A percentile compares a stretch with the other conserved stretches of the same genome.
Conservation (phyloP, 2,797 vertebrate genomes). For the Neostethus bicornis region DNA sequence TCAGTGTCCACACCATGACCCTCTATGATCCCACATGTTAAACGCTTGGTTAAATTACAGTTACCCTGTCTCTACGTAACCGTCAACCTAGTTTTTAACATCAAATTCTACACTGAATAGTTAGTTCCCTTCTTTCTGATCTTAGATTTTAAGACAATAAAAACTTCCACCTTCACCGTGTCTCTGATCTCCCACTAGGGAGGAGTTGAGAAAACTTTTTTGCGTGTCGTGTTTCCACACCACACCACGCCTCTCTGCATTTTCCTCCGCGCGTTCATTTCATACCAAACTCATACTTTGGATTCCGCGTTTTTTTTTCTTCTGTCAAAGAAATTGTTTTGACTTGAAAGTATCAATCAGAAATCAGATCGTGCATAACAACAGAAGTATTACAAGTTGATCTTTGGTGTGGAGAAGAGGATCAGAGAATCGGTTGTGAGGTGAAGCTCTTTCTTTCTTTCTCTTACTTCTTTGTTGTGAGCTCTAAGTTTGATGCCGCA, state of each 20-base stretch:
- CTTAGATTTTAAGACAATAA: background rate
- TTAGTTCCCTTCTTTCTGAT: background rate
- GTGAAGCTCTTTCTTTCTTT: constrained; percentile 73
- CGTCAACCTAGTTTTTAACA: background rate
- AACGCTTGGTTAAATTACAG: too few relatives aligned
- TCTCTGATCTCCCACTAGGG: constrained; percentile 31
- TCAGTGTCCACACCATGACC: too few relatives aligned
- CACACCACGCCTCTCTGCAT: constrained; percentile 79
- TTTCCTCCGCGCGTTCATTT: constrained; percentile 77
- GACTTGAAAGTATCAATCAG: constrained; percentile 31
- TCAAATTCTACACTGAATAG: background rate
- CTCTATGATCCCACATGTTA: too few relatives aligned
- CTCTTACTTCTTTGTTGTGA: constrained; percentile 77
- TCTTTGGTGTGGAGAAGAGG: constrained; percentile 25
- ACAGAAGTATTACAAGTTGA: background rate
- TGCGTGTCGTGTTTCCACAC: constrained; percentile 67
- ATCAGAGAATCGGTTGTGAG: constrained; percentile 62
- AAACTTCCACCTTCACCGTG: background rate
- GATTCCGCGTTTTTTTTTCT: constrained; percentile 75
- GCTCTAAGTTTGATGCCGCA: constrained; percentile 62
- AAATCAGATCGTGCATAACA: background rate
- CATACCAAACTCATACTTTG: constrained; percentile 81
- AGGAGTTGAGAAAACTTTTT: constrained; percentile 79
- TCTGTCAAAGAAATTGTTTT: constrained; percentile 68
- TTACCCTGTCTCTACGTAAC: too few relatives aligned